Evolutionary conservation across 2,888 invertebrate genomes (phyloP).

Genomic region (Labia minor): DNA sequence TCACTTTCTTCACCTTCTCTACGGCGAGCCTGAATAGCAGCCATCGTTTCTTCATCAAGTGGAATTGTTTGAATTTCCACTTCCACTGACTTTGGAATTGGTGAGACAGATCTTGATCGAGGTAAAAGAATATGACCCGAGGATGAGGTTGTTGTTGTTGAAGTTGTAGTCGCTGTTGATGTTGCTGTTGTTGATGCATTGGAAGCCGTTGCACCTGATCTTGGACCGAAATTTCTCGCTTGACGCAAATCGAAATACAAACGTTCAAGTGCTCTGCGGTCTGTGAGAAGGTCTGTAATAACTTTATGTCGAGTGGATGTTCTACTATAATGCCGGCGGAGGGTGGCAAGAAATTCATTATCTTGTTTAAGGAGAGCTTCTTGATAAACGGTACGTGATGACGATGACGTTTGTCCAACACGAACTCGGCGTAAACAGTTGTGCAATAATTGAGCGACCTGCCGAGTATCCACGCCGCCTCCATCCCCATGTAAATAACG

Average conservation of each 20-base stretch:
- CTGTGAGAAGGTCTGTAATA: slow-evolving; percentile 59
- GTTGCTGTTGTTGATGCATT: slow-evolving; percentile 26
- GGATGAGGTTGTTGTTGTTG: slow-evolving; percentile 32
- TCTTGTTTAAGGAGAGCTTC: slow-evolving; percentile 18
- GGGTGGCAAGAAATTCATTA: slow-evolving; percentile 45
- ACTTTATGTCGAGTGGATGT: slow-evolving; percentile 55
- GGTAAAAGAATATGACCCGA: slow-evolving; percentile 30
- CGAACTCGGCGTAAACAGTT: slow-evolving; percentile 22
- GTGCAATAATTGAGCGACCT: slow-evolving; percentile 24
- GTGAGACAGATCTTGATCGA: slow-evolving; percentile 18
- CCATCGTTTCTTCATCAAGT: slow-evolving; percentile 45
- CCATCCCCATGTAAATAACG: slow-evolving; percentile 16
- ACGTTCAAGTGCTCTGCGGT: slow-evolving; percentile 60
- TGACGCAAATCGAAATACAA: slow-evolving; percentile 61
- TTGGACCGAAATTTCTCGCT: slow-evolving; percentile 46
- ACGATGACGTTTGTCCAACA: slow-evolving; percentile 15
- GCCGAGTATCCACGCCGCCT: slow-evolving; percentile 28
- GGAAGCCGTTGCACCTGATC: slow-evolving; percentile 28
- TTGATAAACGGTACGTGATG: slow-evolving; percentile 19
- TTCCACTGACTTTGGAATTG: slow-evolving; percentile 46
- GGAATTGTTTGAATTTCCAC: slow-evolving; percentile 52
- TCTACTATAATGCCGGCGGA: slow-evolving; percentile 55
- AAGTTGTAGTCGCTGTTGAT: slow-evolving; percentile 33
- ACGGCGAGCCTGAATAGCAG: slow-evolving; percentile 39
- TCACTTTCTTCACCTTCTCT: slow-evolving; percentile 19